These are phyloP conservation scores for Mamestra configurata DNA, from an alignment of 1,140 invertebrate genomes.

Conservation along the genomic window DNA sequence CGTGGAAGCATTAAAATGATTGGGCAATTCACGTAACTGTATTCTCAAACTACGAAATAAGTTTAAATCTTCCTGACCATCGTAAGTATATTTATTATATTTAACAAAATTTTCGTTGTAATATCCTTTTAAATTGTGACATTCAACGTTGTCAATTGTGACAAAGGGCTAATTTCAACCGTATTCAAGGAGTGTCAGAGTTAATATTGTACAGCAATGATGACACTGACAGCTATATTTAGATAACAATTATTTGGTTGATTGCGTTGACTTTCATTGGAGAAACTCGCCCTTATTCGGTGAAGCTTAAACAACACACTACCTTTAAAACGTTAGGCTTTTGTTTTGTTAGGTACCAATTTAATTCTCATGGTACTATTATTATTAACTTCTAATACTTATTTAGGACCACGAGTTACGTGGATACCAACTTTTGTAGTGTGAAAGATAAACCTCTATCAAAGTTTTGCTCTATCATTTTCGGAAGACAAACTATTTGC, in stretches of 20 bases:
- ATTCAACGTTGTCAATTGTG: too few species aligned
- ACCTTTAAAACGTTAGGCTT: not conserved
- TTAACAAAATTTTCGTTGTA: too few species aligned
- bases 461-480: slow-evolving; percentile 41
- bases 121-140: too few species aligned
- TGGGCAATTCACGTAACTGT: not conserved
- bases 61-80: too few species aligned
- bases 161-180: too few species aligned
- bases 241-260: too few species aligned
- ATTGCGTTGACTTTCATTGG: too few species aligned
- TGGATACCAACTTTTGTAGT: slow-evolving; percentile 33
- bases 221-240: too few species aligned
- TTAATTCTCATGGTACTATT: slow-evolving; percentile 13
- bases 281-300: too few species aligned
- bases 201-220: too few species aligned
- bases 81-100: not conserved
- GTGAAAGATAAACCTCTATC: slow-evolving; percentile 42
- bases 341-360: not conserved
- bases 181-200: too few species aligned
- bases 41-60: too few species aligned
- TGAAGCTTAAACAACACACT: not conserved
- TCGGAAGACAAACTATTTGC: not conserved
- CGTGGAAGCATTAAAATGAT: not conserved
- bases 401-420: slow-evolving; percentile 42
- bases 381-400: slow-evolving; percentile 53